Conservation (phyloP, 2,797 vertebrate species). For the Oreochromis mossambicus region DNA sequence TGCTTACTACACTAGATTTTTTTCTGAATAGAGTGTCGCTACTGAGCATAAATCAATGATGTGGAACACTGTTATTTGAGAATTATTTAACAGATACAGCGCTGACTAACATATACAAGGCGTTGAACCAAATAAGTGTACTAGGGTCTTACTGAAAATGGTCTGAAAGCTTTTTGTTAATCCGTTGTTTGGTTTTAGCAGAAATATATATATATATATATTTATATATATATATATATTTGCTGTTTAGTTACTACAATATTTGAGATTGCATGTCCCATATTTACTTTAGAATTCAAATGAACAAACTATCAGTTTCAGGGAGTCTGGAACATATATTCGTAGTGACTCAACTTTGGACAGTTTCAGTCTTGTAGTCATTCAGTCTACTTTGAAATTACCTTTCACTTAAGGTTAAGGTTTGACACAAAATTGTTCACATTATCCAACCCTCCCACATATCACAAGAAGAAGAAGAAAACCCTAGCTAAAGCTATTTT, state of each 20-base stretch:
- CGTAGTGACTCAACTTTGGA: neutral
- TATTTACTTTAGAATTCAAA: neutral
- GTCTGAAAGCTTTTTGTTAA: neutral
- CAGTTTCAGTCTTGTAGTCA: neutral
- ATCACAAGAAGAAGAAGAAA: neutral
- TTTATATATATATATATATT: neutral
- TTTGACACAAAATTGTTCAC: neutral
- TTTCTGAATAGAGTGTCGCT: accelerated
- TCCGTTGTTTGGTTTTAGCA: accelerated
- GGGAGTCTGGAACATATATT: neutral
- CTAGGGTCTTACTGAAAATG: neutral
- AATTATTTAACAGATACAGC: neutral
- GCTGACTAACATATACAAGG: neutral
- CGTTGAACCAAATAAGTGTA: neutral
- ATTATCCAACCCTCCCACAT: neutral
- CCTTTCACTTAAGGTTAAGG: neutral
- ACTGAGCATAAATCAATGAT: neutral
- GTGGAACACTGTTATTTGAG: neutral
- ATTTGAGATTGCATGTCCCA: accelerated
- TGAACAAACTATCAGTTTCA: neutral
- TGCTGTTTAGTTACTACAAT: neutral
- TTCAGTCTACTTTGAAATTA: neutral
- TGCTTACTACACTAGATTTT: accelerated
- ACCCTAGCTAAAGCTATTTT: constrained; percentile 2
- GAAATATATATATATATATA: neutral